Evolutionary conservation across 2,113 vertebrate genomes (phyloP).

Genomic region (Poecilia latipinna): DNA sequence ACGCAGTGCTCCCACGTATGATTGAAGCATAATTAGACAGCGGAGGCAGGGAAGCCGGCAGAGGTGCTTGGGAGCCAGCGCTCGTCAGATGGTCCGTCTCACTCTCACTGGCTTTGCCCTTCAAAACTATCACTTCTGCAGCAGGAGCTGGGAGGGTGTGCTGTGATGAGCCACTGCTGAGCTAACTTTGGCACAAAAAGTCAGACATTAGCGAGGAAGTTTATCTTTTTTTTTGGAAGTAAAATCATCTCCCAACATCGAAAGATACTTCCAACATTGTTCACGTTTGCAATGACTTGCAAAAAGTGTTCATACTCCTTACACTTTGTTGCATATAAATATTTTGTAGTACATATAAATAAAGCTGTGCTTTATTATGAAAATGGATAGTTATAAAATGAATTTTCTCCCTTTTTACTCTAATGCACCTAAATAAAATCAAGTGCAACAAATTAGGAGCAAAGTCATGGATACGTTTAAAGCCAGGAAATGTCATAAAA

Average conservation of each 20-base stretch:
- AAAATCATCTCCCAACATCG: constrained; percentile 7
- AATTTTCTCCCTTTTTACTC: not conserved
- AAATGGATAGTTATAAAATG: not conserved
- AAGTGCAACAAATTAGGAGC: not conserved
- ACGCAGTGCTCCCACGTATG: constrained; percentile 74
- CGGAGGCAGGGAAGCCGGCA: constrained; percentile 72
- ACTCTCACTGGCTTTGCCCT: constrained; percentile 72
- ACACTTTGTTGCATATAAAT: not conserved
- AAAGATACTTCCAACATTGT: not conserved
- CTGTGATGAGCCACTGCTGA: not conserved
- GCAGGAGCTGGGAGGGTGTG: constrained; percentile 11
- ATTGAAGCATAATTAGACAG: constrained; percentile 84
- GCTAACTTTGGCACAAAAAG: constrained; percentile 13
- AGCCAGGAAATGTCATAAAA: not conserved
- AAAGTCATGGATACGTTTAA: not conserved
- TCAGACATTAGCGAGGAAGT: not conserved
- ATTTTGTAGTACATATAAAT: too few species aligned
- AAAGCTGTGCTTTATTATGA: not conserved
- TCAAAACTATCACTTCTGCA: constrained; percentile 72
- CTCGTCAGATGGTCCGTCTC: constrained; percentile 77
- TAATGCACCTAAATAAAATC: not conserved
- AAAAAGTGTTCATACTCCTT: not conserved
- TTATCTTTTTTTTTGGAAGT: constrained; percentile 10
- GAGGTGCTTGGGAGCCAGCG: constrained; percentile 65
- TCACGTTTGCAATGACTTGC: not conserved